Evolutionary conservation across 2,888 invertebrate genomes (phyloP), one percentile per base, ranked within the genome.

Genomic region (Zygaena filipendulae): DNA sequence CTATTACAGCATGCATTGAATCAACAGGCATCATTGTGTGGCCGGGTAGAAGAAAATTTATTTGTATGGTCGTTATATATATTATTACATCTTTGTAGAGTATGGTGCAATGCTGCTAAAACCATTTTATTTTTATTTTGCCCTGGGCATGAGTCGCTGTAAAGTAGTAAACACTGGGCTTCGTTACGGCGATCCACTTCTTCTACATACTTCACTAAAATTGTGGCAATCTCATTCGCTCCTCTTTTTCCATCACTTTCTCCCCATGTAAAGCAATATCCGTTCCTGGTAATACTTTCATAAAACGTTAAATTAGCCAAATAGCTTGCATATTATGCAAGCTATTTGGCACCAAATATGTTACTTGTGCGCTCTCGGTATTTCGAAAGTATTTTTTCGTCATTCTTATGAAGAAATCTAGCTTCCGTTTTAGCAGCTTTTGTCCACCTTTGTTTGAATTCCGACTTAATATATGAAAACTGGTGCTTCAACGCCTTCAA

Each of bases 21-120:
- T 55, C 56, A 2, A 54, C 53, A 3, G 54, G 49, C 56, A 59
- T 57, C 16, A 16, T 16, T 24, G n/a, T 16, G 16, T 16, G 16
- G 5, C 16, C 16, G 7, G 16, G 16, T 16, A 16, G 7, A 21
- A 21, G 7, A n/a, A n/a, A 21, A n/a, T 21, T 21, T n/a, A 21
- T 21, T 9, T 21, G 16, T 16, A 16, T 16, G 4, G 16, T 16
- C 7, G 7, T 7, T 6, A 16, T n/a, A n/a, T 11, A 32, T 4
- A 18, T 30, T 27, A 9, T 21, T 28, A 2, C 21, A 22, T 6
- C 4, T 7, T 7, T 24, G 12, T 12, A 34, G 12, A 8, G 28
- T 35, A n/a, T 32, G 35, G 13, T 40, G 38, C 4, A 44, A 13
- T 3, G 39, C 36, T 22, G 30, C 27, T 21, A 27, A 23, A 6